Base-by-base conservation (phyloP, 2,888 invertebrate genomes). In the Himalopsyche kuldschensis region DNA sequence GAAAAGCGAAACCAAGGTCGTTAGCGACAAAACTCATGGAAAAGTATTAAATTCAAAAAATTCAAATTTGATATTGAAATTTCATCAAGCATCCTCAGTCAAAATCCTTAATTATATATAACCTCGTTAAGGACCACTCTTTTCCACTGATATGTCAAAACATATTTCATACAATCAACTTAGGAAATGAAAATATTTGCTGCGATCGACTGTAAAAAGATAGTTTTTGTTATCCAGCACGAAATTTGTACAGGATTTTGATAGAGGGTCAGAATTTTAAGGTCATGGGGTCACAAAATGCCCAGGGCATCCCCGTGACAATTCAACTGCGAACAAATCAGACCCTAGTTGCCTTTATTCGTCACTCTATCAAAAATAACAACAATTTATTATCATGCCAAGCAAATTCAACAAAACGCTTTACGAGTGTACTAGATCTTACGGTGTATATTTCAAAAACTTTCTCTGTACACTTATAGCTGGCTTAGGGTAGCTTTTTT, bases 281-380 rank as follows among this genome's bases (percentile, higher is more conserved):
- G 86, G 86, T 86, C 86, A 86, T 81, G 83, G 75, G 86, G 86
- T 86, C 86, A 86, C 79, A 81, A 81, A 78, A 79, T 84, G 84
- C 82, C 79, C 79, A 82, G 77, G 79, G 75, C 78, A 83, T 83
- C 80, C 83, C 83, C 83, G 63, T 32, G 32, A 75, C 30, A 75
- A 31, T 75, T 75, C 75, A 77, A 84, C 78, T 78, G 78, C 78
- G 31, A 79, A 84, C 84, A 81, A 84, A 84, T 84, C 47, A 75
- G 78, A 78, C 80, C 83, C 80, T 77, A 81, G 55, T 24, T 55
- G 55, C 55, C 55, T 55, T 55, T 55, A 55, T 55, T 55, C 55
- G 55, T 20, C 55, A 20, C 55, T 48, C 35, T 63, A 35, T 20
- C 55, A 55, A 55, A 55, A 75, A n/a, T 47, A 17, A 48, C 41